Base-by-base conservation (phyloP, 2,113 vertebrate genomes). In the Mastomys coucha region DNA sequence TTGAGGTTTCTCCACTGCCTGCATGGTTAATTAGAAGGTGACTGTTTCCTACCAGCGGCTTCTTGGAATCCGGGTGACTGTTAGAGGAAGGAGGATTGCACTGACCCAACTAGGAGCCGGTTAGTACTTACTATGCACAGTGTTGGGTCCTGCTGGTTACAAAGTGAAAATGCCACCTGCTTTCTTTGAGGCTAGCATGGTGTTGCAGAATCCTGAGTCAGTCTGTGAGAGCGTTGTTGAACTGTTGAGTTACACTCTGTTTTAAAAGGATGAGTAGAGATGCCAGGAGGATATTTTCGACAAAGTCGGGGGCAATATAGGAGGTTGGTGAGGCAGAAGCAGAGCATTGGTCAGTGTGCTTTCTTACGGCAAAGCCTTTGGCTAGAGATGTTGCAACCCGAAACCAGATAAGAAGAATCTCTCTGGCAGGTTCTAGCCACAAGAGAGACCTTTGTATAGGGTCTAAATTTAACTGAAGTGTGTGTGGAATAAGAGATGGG, bases 251-350 rank as follows among this genome's bases (percentile, higher is more conserved):
- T n/a, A n/a, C 14, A 65, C 65, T 67, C 22, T 11, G 0, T 58
- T 95, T 85, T 72, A 86, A 86, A 39, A 85, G 82, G 85, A 22
- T 58, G 51, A 42, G 0, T 39, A 19, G 76, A 63, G 42, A 42
- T 16, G 4, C 36, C 16, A 31, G 65, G 10, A 20, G n/a, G 39
- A 1, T 39, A 8, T 36, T 36, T 75, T 73, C 49, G 67, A 85
- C 42, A 39, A 3, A 13, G 36, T 7, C 6, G 19, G 28, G 77
- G 67, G 10, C 7, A 19, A 1, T 5, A 7, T 2, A 0, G 17
- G 42, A 81, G 82, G 28, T 80, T 42, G 36, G 28, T 11, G 65
- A 60, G 53, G 33, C 14, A 10, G 76, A 39, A 31, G 28, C 90
- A 49, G 67, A 60, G 19, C 0, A 42, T 69, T 51, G 78, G 0